Evolutionary conservation across 30 jellyfish, hydroid and myxozoan species (phyloP).

Genomic region (Morbakka virulenta): DNA sequence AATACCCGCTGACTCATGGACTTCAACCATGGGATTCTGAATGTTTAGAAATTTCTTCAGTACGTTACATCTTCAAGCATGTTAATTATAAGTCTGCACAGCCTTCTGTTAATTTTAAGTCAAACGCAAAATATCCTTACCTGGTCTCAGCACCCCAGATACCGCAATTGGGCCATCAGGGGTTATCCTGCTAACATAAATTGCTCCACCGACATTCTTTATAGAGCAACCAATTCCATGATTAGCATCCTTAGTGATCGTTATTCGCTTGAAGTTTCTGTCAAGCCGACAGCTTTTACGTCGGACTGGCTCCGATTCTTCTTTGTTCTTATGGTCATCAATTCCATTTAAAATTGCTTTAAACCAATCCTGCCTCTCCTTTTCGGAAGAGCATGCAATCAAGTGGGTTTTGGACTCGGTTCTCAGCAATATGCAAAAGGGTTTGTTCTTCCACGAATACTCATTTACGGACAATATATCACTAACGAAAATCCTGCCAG

Average conservation of each 20-base stretch:
- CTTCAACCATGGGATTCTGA: no score
- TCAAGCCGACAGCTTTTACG: conserved; percentile 80
- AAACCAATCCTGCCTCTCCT: conserved; percentile 68
- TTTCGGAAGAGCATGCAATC: conserved; percentile 72
- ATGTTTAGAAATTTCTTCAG: no score
- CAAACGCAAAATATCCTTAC: conserved; percentile 8
- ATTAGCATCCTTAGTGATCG: conserved; percentile 79
- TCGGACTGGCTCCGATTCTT: conserved; percentile 77
- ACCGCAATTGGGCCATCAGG: conserved; percentile 97
- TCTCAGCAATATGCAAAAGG: conserved; percentile 50
- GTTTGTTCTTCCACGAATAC: conserved; percentile 56
- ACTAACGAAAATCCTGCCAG: conserved; percentile 74
- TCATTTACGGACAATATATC: conserved; percentile 56
- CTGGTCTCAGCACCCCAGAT: conserved; percentile 92
- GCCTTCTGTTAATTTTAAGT: no score
- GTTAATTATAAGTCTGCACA: no score
- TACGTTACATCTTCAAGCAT: no score
- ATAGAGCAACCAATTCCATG: conserved; percentile 95
- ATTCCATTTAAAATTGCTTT: conserved; percentile 55
- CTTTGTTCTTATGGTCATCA: conserved; percentile 59
- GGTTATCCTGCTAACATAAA: conserved; percentile 82
- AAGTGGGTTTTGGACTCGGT: conserved; percentile 70
- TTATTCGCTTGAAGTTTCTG: conserved; percentile 66
- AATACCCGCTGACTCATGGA: no score
- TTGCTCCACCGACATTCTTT: conserved; percentile 90